Percentiles rank a stretch among this genome's conserved stretches.
These are phyloP conservation scores for Hydrolagus affinis DNA, from an alignment of 2,113 vertebrate species.

Conservation along the genomic window DNA sequence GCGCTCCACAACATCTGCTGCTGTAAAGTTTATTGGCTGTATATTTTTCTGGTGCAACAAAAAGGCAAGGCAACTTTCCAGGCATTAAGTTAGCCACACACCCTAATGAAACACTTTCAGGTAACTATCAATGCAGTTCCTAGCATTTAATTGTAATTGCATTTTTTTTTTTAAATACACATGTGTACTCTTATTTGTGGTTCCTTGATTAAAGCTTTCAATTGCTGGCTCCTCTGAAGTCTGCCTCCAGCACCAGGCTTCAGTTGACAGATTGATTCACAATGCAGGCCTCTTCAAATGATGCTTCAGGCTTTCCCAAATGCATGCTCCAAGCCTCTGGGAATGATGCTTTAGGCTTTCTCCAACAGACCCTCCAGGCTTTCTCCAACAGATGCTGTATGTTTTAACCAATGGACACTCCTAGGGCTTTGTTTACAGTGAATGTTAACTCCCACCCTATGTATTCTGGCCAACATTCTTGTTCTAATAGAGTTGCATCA, in stretches of 20 bases:
- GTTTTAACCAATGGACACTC: constrained; percentile 26
- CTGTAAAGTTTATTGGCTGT: no score
- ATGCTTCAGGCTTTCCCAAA: constrained; percentile 24
- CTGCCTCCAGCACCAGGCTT: background rate
- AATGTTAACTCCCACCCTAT: constrained; percentile 6
- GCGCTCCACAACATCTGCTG: no score
- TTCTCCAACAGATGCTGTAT: constrained; percentile 19
- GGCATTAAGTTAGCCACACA: no score
- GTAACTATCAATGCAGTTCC: background rate
- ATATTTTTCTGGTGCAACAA: no score
- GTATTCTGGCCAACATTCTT: background rate
- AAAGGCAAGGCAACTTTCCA: no score
- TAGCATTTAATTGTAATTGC: background rate
- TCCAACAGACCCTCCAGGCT: constrained; percentile 25
- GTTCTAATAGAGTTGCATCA: background rate
- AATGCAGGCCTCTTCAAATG: constrained; percentile 24
- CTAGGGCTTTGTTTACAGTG: background rate
- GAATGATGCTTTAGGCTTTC: constrained; percentile 21
- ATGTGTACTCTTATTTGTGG: background rate
- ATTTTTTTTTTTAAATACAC: no score
- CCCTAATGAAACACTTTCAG: background rate
- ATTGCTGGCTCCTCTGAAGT: background rate
- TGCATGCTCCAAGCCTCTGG: background rate
- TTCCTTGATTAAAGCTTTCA: background rate
- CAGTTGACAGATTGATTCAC: constrained; percentile 20